These are phyloP conservation scores for Glossophaga mutica DNA, from an alignment of 2,797 vertebrate species.

Conservation along the genomic window DNA sequence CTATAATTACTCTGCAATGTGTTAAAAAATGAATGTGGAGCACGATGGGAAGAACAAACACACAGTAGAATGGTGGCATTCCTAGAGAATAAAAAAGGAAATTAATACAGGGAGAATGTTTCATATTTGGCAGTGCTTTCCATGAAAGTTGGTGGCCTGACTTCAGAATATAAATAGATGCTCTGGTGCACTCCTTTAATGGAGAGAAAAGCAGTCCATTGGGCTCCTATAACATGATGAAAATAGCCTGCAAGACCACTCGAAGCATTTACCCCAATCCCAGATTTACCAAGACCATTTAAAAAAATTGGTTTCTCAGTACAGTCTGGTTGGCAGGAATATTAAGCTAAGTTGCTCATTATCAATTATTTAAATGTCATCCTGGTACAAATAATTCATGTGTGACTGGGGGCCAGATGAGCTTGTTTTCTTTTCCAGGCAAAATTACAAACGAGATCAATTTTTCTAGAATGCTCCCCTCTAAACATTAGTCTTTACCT, in stretches of 20 bases:
- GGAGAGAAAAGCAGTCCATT: slow-evolving; percentile 30
- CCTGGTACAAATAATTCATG: slow-evolving; percentile 47
- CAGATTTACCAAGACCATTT: neutral
- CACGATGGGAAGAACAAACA: neutral
- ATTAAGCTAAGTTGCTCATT: slow-evolving; percentile 43
- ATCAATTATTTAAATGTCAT: slow-evolving; percentile 57
- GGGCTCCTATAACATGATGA: neutral
- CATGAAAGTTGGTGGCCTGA: slow-evolving; percentile 26
- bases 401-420: slow-evolving; percentile 19
- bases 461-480: neutral
- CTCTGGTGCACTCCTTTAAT: slow-evolving; percentile 23
- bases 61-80: neutral
- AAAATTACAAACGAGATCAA: slow-evolving; percentile 12
- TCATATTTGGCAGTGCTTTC: slow-evolving; percentile 37
- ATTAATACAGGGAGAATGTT: neutral
- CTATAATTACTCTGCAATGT: neutral
- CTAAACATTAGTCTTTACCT: neutral
- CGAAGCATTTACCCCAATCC: neutral
- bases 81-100: neutral
- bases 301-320: slow-evolving; percentile 11
- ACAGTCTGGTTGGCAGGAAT: neutral
- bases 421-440: slow-evolving; percentile 31
- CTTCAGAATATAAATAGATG: slow-evolving; percentile 65
- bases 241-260: slow-evolving; percentile 45
- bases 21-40: neutral